phyloP scores from a whole-genome alignment of 2,797 vertebrate genomes.

The Aselliscus stoliczkanus region DNA sequence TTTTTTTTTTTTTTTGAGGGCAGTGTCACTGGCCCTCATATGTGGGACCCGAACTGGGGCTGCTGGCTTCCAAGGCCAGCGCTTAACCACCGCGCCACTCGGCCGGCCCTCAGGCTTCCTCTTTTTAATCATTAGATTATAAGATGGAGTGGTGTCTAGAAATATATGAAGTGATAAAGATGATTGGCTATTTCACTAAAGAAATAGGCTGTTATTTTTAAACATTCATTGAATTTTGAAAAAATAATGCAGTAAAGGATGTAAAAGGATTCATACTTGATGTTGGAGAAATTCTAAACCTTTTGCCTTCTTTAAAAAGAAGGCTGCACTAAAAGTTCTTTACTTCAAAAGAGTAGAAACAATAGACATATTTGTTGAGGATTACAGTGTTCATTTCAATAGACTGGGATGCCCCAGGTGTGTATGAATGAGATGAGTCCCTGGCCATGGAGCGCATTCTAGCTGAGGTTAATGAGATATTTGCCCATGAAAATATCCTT shows the following conservation, averaged over 20 bases:
- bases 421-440: background rate
- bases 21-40: no score
- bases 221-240: background rate
- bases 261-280: background rate
- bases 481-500: background rate
- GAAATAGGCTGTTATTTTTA: conserved; percentile 1
- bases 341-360: background rate
- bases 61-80: no score
- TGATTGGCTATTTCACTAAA: conserved; percentile 1
- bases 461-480: background rate
- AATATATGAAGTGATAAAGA: background rate
- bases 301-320: background rate
- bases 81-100: no score
- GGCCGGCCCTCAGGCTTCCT: no score
- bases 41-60: no score
- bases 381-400: background rate
- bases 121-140: background rate
- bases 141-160: conserved; percentile 12
- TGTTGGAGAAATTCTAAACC: background rate
- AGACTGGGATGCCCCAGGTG: background rate
- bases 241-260: background rate
- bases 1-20: no score
- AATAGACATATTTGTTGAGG: background rate
- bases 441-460: background rate
- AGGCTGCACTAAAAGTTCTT: background rate